These are phyloP conservation scores for Deroplatys truncata DNA, from an alignment of 2,888 invertebrate genomes.

Conservation along the genomic window DNA sequence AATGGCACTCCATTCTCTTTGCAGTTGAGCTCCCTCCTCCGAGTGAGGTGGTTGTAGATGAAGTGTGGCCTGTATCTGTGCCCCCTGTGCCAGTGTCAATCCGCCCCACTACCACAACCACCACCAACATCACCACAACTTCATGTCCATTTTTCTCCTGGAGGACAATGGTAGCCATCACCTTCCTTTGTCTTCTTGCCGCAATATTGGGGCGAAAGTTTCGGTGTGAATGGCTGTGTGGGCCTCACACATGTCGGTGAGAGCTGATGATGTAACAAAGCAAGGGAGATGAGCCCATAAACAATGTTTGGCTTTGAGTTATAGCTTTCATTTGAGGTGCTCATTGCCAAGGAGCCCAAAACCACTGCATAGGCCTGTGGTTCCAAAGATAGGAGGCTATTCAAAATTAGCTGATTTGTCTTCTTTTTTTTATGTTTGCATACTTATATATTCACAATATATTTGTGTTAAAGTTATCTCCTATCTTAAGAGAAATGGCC, in stretches of 20 bases:
- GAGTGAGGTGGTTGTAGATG: neutral
- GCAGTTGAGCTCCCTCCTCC: neutral
- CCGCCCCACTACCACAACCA: neutral
- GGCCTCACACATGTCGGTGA: slow-evolving; percentile 5
- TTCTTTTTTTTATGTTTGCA: neutral
- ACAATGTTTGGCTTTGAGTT: slow-evolving; percentile 6
- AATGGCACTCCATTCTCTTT: slow-evolving; percentile 5
- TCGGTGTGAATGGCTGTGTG: slow-evolving; percentile 2
- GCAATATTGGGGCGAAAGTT: slow-evolving; percentile 14
- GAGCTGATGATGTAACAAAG: neutral
- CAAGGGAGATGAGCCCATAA: neutral
- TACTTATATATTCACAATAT: neutral
- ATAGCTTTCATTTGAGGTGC: neutral
- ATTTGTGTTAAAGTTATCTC: neutral
- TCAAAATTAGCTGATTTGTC: neutral
- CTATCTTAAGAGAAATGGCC: neutral
- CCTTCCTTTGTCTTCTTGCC: slow-evolving; percentile 16
- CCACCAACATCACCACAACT: neutral
- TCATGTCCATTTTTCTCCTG: slow-evolving; percentile 17
- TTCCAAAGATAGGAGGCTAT: neutral
- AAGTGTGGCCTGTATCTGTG: slow-evolving; percentile 1
- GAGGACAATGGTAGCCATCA: slow-evolving; percentile 14
- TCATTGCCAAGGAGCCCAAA: neutral
- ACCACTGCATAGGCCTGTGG: neutral
- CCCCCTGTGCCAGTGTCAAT: slow-evolving; percentile 9